These are phyloP conservation scores for Baccha elongata DNA, from an alignment of 2,888 invertebrate species.

Conservation along the genomic window DNA sequence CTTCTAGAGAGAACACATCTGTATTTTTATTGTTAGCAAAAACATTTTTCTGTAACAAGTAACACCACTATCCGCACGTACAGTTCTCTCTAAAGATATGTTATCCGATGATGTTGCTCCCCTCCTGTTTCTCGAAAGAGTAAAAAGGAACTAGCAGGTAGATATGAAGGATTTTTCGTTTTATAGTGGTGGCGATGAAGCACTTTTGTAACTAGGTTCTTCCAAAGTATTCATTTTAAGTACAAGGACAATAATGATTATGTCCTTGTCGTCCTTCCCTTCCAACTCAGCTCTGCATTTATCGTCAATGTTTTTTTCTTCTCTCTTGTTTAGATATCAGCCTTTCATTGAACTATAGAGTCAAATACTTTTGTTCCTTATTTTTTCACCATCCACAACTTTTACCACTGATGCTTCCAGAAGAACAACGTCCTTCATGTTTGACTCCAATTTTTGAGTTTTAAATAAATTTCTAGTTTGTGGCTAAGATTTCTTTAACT, in stretches of 20 bases:
- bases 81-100: neutral
- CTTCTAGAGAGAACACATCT: neutral
- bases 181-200: conserved; percentile 44
- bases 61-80: conserved; percentile 5
- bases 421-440: too few relatives aligned
- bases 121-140: too few relatives aligned
- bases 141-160: too few relatives aligned
- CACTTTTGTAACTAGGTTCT: conserved; percentile 53
- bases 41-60: neutral
- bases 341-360: neutral
- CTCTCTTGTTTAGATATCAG: neutral
- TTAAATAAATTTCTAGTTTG: neutral
- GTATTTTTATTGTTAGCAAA: conserved; percentile 1
- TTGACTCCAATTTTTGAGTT: too few relatives aligned
- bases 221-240: conserved; percentile 48
- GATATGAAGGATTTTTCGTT: conserved; percentile 16
- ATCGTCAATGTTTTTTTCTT: conserved; percentile 7
- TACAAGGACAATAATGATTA: conserved; percentile 53
- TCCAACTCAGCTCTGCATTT: neutral
- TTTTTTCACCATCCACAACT: neutral
- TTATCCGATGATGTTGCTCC: neutral
- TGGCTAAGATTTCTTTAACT: conserved; percentile 37
- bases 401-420: too few relatives aligned
- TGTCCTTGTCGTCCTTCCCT: conserved; percentile 15
- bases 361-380: neutral